phyloP scores from a whole-genome alignment of 2,113 vertebrate genomes.

The Pseudorasbora parva region DNA sequence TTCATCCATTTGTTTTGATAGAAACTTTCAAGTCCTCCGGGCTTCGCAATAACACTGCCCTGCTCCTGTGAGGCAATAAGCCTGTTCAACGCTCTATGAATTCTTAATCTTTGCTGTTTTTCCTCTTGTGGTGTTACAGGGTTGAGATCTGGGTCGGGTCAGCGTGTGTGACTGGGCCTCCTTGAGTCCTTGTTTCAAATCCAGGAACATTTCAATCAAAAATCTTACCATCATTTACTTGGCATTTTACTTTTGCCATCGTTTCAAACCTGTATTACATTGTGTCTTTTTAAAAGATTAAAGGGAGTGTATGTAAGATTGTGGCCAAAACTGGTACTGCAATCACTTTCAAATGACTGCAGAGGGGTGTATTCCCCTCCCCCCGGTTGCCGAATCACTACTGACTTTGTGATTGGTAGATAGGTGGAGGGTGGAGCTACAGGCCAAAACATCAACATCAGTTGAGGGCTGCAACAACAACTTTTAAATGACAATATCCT shows the following conservation, averaged over 20 bases:
- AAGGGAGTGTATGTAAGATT: too few relatives aligned
- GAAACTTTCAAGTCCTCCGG: constrained; percentile 47
- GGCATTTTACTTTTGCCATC: neutral
- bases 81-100: constrained; percentile 50
- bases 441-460: too few relatives aligned
- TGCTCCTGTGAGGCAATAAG: constrained; percentile 55
- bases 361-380: too few relatives aligned
- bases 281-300: neutral
- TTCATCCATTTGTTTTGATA: constrained; percentile 43
- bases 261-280: neutral
- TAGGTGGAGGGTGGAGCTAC: too few relatives aligned
- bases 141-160: neutral
- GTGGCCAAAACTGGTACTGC: too few relatives aligned
- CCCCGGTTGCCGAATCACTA: too few relatives aligned
- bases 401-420: too few relatives aligned
- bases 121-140: constrained; percentile 7
- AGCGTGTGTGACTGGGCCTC: neutral
- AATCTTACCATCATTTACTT: neutral
- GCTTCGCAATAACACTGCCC: constrained; percentile 47
- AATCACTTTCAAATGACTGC: too few relatives aligned
- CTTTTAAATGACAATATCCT: too few relatives aligned
- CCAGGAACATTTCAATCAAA: neutral
- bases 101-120: constrained; percentile 39
- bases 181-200: neutral
- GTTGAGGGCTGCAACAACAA: too few relatives aligned